Evolutionary conservation across 2,113 vertebrate species (phyloP).

Genomic region (Platysteira castanea): DNA sequence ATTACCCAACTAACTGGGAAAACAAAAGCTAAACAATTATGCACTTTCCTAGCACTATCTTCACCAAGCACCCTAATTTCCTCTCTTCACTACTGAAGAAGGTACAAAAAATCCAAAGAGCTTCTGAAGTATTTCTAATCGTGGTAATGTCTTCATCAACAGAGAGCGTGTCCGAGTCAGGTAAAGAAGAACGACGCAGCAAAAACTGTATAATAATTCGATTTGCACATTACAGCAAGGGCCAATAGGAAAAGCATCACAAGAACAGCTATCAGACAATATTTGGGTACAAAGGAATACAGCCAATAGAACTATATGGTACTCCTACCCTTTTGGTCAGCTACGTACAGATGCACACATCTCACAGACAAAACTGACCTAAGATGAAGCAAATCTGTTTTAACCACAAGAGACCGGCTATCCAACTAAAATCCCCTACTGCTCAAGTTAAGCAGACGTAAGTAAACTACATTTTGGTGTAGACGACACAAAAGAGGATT

Average conservation of each 20-base stretch:
- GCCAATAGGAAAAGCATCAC: background rate
- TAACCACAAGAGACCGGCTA: background rate
- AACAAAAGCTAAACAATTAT: background rate
- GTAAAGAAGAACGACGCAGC: background rate
- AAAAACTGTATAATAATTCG: background rate
- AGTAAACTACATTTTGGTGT: background rate
- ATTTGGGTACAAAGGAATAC: background rate
- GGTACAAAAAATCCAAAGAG: background rate
- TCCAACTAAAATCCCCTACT: background rate
- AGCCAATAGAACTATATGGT: background rate
- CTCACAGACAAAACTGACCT: background rate
- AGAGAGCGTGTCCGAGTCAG: background rate
- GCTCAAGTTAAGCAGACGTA: background rate
- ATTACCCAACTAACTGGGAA: constrained; percentile 89
- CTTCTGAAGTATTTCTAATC: background rate
- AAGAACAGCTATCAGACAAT: background rate
- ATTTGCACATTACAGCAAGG: background rate
- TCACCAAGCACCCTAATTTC: background rate
- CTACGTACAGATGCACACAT: background rate
- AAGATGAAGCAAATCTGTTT: background rate
- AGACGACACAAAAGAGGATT: background rate
- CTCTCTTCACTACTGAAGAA: background rate
- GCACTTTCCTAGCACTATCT: background rate
- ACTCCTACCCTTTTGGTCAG: background rate
- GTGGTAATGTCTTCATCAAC: background rate